Evolutionary conservation across 2,113 vertebrate species (phyloP), one percentile per base, ranked within the genome.

Genomic region (Colossoma macropomum): DNA sequence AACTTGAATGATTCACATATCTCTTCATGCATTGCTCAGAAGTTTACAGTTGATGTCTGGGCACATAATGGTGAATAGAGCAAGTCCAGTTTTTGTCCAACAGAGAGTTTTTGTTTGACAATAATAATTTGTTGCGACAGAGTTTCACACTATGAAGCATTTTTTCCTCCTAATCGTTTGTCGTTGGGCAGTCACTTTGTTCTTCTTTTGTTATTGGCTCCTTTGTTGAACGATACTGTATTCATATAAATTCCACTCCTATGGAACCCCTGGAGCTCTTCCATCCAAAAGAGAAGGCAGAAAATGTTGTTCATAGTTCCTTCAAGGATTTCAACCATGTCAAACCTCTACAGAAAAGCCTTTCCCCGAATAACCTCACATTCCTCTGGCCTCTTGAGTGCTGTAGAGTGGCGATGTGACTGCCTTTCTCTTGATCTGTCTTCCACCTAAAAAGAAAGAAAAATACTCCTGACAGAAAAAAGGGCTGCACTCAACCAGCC

Each of bases 291-390:
- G 54, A 23, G 54, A 56, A 7, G 21, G 54, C 21, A 23, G 30
- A 70, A 17, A 16, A 27, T 27, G n/a, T 62, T 25, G 34, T 45
- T 17, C 17, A 32, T 30, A 28, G 73, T 68, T 75, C 62, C n/a
- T 54, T 60, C 59, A 10, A 85, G 62, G 17, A 60, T 84, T 80
- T 62, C 60, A 75, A 60, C 62, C 25, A 56, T 81, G 83, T 23
- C 73, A 77, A 19, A 87, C 15, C 62, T 59, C 75, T 32, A 78
- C 63, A 11, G 11, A 73, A 63, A 0, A 0, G 21, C 62, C 30
- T 23, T 38, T 56, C 56, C 60, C 60, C 23, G 52, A 34, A 45
- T 72, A 21, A 68, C 63, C 23, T 59, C 17, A 17, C 28, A 12
- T 68, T 54, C 27, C 60, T n/a, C 41, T 68, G 62, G 63, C 11